Percentiles rank a stretch among this genome's conserved stretches.
These are phyloP conservation scores for Netelia melanura DNA, from an alignment of 2,888 invertebrate genomes.

Conservation along the genomic window DNA sequence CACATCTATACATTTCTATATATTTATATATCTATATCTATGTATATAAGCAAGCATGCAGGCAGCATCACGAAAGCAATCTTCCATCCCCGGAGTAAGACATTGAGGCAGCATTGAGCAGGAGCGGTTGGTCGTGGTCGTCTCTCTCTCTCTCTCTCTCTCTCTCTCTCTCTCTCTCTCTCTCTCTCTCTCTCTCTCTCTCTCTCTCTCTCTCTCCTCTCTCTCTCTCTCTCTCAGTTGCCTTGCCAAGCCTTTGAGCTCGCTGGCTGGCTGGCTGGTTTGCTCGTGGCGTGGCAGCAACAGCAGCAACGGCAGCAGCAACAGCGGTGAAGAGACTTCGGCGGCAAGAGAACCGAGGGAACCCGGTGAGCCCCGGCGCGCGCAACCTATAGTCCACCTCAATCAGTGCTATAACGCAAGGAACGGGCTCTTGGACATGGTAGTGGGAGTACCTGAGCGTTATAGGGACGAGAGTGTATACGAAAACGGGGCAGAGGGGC, in stretches of 20 bases:
- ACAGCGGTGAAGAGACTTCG: conserved; percentile 5
- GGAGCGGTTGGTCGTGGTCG: conserved; percentile 55
- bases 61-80: conserved; percentile 75
- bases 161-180: conserved; percentile 32
- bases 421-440: conserved; percentile 70
- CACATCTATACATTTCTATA: not conserved
- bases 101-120: conserved; percentile 82
- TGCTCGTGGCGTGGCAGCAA: conserved; percentile 49
- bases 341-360: conserved; percentile 24
- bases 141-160: conserved; percentile 20
- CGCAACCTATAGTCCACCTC: conserved; percentile 81
- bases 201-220: not conserved
- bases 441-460: conserved; percentile 82
- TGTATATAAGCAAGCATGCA: conserved; percentile 57
- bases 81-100: conserved; percentile 83
- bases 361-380: conserved; percentile 50
- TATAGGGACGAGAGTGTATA: conserved; percentile 82
- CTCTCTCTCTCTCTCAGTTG: not conserved
- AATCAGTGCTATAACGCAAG: conserved; percentile 80
- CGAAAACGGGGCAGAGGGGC: conserved; percentile 77
- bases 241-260: not conserved
- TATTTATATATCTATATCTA: conserved; percentile 1
- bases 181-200: conserved; percentile 25
- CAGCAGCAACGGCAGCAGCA: conserved; percentile 47
- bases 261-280: conserved; percentile 7